phyloP scores from a whole-genome alignment of 2,797 vertebrate species.

The Coreius guichenoti region DNA sequence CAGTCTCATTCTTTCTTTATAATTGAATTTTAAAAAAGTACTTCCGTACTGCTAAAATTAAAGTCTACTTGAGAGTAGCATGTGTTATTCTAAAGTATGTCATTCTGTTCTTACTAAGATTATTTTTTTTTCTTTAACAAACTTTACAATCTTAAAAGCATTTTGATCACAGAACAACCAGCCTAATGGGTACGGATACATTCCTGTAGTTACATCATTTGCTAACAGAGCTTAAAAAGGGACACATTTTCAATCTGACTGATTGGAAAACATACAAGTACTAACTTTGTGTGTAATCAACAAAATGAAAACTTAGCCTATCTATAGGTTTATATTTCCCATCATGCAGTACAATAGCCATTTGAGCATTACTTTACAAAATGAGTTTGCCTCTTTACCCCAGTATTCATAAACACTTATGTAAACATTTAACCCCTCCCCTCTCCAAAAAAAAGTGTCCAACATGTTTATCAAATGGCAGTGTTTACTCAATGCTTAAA shows the following conservation, averaged over 20 bases:
- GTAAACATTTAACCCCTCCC: slow-evolving; percentile 20
- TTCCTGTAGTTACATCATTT: slow-evolving; percentile 28
- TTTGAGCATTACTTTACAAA: slow-evolving; percentile 35
- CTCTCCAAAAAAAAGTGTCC: background rate
- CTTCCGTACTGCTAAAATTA: slow-evolving; percentile 19
- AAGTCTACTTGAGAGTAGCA: slow-evolving; percentile 20
- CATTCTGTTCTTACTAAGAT: slow-evolving; percentile 38
- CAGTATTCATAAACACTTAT: slow-evolving; percentile 14
- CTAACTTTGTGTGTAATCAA: background rate
- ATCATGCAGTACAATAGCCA: slow-evolving; percentile 38
- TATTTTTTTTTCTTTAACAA: slow-evolving; percentile 9
- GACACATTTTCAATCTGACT: slow-evolving; percentile 15
- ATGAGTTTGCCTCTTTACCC: background rate
- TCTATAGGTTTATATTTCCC: slow-evolving; percentile 16
- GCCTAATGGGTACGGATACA: slow-evolving; percentile 21
- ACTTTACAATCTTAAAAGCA: slow-evolving; percentile 15
- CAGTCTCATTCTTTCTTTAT: slow-evolving; percentile 34
- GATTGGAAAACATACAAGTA: slow-evolving; percentile 28
- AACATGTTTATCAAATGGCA: slow-evolving; percentile 49
- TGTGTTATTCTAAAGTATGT: slow-evolving; percentile 17
- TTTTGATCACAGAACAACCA: slow-evolving; percentile 38
- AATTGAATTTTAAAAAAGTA: slow-evolving; percentile 46
- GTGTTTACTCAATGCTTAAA: slow-evolving; percentile 39
- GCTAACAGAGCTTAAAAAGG: slow-evolving; percentile 32
- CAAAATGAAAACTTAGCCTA: slow-evolving; percentile 24